phyloP scores from a whole-genome alignment of 2,888 invertebrate species.

The Trissonchulus latispiculum region DNA sequence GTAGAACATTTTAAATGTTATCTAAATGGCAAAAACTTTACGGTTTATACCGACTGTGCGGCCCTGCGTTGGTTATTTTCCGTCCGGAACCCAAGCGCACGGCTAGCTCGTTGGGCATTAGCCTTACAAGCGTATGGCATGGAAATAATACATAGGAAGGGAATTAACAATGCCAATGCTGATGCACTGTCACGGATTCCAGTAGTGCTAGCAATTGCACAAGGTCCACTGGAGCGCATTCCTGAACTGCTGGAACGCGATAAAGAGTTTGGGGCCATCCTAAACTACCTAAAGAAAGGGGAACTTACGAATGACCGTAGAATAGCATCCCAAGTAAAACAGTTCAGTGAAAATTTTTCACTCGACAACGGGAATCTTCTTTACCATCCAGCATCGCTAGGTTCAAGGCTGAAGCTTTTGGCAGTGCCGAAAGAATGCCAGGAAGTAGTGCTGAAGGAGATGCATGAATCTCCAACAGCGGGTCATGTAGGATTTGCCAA shows the following conservation, averaged over 20 bases:
- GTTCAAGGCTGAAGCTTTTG: too few species aligned
- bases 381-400: too few species aligned
- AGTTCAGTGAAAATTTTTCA: too few species aligned
- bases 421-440: background rate
- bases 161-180: background rate
- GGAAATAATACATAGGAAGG: background rate
- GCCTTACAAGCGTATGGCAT: background rate
- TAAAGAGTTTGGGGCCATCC: too few species aligned
- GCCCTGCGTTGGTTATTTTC: background rate
- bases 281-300: background rate
- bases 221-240: too few species aligned
- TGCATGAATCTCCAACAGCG: too few species aligned
- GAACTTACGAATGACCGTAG: background rate
- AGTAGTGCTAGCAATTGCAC: background rate
- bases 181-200: background rate
- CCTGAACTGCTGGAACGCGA: too few species aligned
- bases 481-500: constrained; percentile 29
- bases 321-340: too few species aligned
- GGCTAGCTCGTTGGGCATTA: background rate
- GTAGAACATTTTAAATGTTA: background rate
- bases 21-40: background rate
- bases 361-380: too few species aligned
- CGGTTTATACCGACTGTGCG: background rate
- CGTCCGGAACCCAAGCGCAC: background rate
- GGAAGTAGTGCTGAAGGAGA: background rate